Percentiles rank a stretch among this genome's conserved stretches.
Conservation (phyloP, 1,140 invertebrate species). For the Neelides sp. region DNA sequence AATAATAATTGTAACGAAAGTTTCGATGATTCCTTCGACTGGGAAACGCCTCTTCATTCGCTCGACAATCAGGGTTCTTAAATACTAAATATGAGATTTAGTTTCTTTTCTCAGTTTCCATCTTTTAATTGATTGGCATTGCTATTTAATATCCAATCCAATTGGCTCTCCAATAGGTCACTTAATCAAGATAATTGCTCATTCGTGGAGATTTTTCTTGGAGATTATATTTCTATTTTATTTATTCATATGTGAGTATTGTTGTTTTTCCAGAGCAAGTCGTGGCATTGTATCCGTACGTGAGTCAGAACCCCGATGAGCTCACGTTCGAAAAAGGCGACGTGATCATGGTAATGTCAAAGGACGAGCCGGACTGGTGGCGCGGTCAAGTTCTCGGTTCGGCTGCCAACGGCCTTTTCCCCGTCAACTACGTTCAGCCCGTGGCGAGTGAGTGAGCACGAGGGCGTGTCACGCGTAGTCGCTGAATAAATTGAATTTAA, state of each 20-base stretch:
- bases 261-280: constrained; percentile 59
- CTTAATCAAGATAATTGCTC: too few species aligned
- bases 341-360: constrained; percentile 76
- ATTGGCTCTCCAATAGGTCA: too few species aligned
- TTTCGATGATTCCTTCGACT: too few species aligned
- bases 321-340: constrained; percentile 77
- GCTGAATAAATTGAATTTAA: not conserved
- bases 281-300: constrained; percentile 81
- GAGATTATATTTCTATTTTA: not conserved
- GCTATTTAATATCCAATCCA: too few species aligned
- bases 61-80: too few species aligned
- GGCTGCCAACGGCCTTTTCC: constrained; percentile 73
- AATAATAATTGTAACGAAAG: too few species aligned
- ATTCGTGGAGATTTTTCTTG: too few species aligned
- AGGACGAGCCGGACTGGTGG: constrained; percentile 94
- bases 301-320: constrained; percentile 85
- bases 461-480: too few species aligned
- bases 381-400: constrained; percentile 81
- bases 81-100: too few species aligned
- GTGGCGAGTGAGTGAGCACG: constrained; percentile 41
- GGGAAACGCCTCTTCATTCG: too few species aligned
- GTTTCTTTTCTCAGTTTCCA: too few species aligned
- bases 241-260: constrained; percentile 7
- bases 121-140: too few species aligned
- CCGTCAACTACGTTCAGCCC: constrained; percentile 75